Percentiles rank a stretch among this genome's conserved stretches.
These are phyloP conservation scores for Oophaga pumilio DNA, from an alignment of 2,113 vertebrate species.

Conservation along the genomic window DNA sequence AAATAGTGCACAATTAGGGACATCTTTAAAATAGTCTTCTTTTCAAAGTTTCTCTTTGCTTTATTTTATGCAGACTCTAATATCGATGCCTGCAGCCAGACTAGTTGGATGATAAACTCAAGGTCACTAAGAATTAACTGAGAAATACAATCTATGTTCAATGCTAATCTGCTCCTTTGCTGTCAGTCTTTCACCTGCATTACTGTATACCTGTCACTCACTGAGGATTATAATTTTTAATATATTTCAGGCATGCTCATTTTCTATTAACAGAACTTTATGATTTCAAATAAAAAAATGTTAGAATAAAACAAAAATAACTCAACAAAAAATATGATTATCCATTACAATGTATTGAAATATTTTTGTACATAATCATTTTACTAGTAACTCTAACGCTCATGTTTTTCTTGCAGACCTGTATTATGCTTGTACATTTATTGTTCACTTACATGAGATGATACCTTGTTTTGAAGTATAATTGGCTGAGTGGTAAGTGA, in stretches of 20 bases:
- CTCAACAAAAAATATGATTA: neutral
- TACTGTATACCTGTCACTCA: slow-evolving; percentile 26
- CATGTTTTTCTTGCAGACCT: neutral
- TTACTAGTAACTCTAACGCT: neutral
- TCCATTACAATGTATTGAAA: neutral
- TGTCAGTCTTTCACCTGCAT: neutral
- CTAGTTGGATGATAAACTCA: neutral
- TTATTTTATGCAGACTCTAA: neutral
- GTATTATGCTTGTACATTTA: too few relatives aligned
- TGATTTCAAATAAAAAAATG: neutral
- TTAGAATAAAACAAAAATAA: neutral
- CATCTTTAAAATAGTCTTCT: neutral
- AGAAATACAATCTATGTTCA: slow-evolving; percentile 19
- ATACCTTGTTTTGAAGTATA: too few relatives aligned
- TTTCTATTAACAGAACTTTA: slow-evolving; percentile 1
- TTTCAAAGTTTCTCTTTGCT: neutral
- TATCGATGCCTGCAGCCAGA: neutral
- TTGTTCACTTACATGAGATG: too few relatives aligned
- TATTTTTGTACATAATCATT: neutral
- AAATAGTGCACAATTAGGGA: neutral
- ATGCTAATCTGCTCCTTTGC: neutral
- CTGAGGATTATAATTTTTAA: slow-evolving; percentile 40
- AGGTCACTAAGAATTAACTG: slow-evolving; percentile 25
- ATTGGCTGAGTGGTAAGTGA: too few relatives aligned
- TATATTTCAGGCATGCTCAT: slow-evolving; percentile 36